Conservation (phyloP, 2,797 vertebrate genomes). For the Rhinogobio ventralis region DNA sequence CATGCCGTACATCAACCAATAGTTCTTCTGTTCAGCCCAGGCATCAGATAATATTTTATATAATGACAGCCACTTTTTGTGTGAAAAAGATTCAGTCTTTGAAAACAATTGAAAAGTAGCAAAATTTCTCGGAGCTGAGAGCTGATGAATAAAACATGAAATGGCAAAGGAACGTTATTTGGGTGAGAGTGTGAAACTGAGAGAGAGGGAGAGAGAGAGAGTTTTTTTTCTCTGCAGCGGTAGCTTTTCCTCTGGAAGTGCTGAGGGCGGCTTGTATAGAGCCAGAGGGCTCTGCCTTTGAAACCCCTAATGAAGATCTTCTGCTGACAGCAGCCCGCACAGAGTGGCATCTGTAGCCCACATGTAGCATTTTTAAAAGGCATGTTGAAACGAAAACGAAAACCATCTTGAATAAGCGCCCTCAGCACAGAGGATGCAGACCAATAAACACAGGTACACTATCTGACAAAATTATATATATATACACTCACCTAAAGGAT, state of each 20-base stretch:
- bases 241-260: slow-evolving; percentile 52
- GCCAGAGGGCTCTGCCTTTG: slow-evolving; percentile 70
- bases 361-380: slow-evolving; percentile 43
- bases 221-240: slow-evolving; percentile 58
- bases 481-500: too few species aligned
- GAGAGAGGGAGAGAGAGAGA: slow-evolving; percentile 58
- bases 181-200: slow-evolving; percentile 46
- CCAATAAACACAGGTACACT: slow-evolving; percentile 43
- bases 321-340: slow-evolving; percentile 66
- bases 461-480: not conserved
- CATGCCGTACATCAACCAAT: slow-evolving; percentile 8
- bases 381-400: slow-evolving; percentile 12
- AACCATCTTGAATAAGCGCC: not conserved
- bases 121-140: slow-evolving; percentile 62
- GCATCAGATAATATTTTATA: slow-evolving; percentile 68
- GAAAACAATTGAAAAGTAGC: slow-evolving; percentile 70
- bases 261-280: slow-evolving; percentile 71
- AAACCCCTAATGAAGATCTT: slow-evolving; percentile 77
- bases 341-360: slow-evolving; percentile 69
- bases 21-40: slow-evolving; percentile 52
- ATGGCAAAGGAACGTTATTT: slow-evolving; percentile 71
- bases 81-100: slow-evolving; percentile 54
- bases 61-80: slow-evolving; percentile 64
- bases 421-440: slow-evolving; percentile 43
- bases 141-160: slow-evolving; percentile 74